phyloP scores from a whole-genome alignment of 2,797 vertebrate species.

The Propithecus perrieri region DNA sequence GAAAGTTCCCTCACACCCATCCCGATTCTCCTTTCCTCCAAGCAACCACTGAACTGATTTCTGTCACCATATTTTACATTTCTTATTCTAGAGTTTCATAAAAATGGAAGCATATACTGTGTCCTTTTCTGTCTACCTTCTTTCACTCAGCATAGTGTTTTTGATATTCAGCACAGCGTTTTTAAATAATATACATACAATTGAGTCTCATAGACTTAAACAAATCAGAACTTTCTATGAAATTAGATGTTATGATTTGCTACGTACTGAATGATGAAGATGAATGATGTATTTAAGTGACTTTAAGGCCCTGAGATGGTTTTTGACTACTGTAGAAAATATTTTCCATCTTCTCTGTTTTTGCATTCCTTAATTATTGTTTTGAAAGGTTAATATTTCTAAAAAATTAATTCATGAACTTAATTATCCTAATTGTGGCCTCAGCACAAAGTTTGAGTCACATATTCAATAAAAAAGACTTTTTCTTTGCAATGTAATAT shows the following conservation, averaged over 20 bases:
- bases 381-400: conserved; percentile 45
- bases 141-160: background rate
- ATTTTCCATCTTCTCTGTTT: background rate
- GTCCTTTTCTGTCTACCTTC: background rate
- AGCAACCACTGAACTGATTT: background rate
- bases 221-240: conserved; percentile 43
- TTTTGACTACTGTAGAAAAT: background rate
- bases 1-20: background rate
- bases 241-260: conserved; percentile 7
- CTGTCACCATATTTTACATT: background rate
- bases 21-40: background rate
- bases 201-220: background rate
- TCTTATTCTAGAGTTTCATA: background rate
- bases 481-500: conserved; percentile 16
- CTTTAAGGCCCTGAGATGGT: background rate
- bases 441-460: background rate
- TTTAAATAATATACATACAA: background rate
- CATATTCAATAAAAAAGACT: background rate
- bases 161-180: background rate
- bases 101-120: background rate
- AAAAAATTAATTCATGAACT: conserved; percentile 2
- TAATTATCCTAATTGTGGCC: background rate
- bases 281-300: background rate
- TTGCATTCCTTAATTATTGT: background rate
- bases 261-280: background rate